phyloP scores from a whole-genome alignment of 2,888 invertebrate genomes.

The Ashinkailepas kermadecensis region DNA sequence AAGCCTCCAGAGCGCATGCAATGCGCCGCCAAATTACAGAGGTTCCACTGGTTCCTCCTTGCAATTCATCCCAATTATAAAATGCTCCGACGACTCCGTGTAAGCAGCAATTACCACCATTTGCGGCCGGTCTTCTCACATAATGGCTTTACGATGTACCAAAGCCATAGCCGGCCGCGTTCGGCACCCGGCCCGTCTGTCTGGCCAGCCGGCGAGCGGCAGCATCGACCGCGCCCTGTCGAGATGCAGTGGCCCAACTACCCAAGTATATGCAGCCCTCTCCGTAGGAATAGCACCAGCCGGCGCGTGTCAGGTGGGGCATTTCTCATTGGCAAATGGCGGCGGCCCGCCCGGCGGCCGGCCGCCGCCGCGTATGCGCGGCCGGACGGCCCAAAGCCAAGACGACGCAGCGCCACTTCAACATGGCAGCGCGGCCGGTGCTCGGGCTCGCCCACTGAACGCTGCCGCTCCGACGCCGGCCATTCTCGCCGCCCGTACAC shows the following conservation, averaged over 20 bases:
- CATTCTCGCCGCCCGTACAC: not conserved
- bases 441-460: not conserved
- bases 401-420: constrained; percentile 17
- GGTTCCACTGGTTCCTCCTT: not conserved
- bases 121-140: not conserved
- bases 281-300: not conserved
- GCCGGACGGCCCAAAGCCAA: constrained; percentile 1
- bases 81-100: not conserved
- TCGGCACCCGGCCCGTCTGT: not conserved
- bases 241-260: not conserved
- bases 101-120: not conserved
- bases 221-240: not conserved
- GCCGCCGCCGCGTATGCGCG: constrained; percentile 8
- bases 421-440: constrained; percentile 2
- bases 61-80: not conserved
- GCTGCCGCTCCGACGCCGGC: not conserved
- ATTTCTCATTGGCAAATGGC: constrained; percentile 19
- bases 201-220: not conserved
- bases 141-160: not conserved
- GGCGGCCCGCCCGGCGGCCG: not conserved
- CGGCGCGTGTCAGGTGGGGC: constrained; percentile 12
- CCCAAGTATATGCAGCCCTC: too few relatives aligned
- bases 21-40: not conserved
- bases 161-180: constrained; percentile 11
- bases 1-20: not conserved